Evolutionary conservation across 1,140 invertebrate species (phyloP).

Genomic region (Panulirus ornatus): DNA sequence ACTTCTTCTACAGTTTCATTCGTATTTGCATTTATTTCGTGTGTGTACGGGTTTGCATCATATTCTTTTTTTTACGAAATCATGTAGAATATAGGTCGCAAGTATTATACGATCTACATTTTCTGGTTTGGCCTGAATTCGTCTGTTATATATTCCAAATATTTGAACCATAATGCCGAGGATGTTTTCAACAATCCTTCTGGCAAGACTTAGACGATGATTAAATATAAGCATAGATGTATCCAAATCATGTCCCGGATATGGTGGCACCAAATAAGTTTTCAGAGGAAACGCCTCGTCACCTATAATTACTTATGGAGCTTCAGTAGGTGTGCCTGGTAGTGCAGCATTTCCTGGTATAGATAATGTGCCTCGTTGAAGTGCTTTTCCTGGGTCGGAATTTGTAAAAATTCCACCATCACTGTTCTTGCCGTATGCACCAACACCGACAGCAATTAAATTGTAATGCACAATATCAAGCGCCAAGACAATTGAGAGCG

Average conservation of each 20-base stretch:
- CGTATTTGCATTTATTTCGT: conserved; percentile 35
- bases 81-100: conserved; percentile 26
- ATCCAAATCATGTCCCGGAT: conserved; percentile 11
- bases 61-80: conserved; percentile 37
- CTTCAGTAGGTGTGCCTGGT: conserved; percentile 15
- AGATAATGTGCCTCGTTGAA: conserved; percentile 34
- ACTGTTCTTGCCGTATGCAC: conserved; percentile 26
- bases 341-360: conserved; percentile 26
- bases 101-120: conserved; percentile 38
- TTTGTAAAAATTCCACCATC: conserved; percentile 37
- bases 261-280: background rate
- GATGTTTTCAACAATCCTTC: conserved; percentile 39
- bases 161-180: conserved; percentile 38
- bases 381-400: conserved; percentile 33
- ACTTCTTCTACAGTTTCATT: conserved; percentile 31
- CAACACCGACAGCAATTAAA: conserved; percentile 17
- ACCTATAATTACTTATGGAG: conserved; percentile 11
- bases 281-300: background rate
- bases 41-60: conserved; percentile 8
- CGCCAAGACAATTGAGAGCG: conserved; percentile 33
- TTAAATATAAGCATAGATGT: conserved; percentile 1
- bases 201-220: conserved; percentile 31
- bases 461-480: conserved; percentile 19
- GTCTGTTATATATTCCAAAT: conserved; percentile 44
- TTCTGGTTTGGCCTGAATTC: conserved; percentile 41